phyloP scores from a whole-genome alignment of 2,113 vertebrate genomes.

The Megaceryle maxima region DNA sequence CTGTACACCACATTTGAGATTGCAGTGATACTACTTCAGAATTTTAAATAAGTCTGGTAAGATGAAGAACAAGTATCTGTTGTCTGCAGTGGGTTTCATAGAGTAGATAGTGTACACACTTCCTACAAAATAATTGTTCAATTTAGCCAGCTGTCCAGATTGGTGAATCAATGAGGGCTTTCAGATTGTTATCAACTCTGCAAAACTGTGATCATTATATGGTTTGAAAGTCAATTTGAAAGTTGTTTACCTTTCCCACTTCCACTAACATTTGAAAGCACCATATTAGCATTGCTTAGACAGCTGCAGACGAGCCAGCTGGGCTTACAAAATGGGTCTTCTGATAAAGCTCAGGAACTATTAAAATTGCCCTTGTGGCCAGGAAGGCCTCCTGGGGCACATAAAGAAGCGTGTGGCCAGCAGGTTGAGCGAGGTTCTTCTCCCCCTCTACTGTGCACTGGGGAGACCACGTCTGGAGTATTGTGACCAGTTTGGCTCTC shows the following conservation, averaged over 20 bases:
- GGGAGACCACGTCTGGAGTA: too few species aligned
- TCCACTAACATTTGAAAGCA: neutral
- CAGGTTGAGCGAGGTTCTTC: too few species aligned
- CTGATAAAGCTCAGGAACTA: neutral
- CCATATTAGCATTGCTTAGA: neutral
- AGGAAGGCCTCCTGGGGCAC: too few species aligned
- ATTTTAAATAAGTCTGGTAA: neutral
- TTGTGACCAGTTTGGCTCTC: too few species aligned
- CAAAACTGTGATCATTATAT: neutral
- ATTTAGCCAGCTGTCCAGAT: neutral
- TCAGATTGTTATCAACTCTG: neutral
- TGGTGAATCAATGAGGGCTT: neutral
- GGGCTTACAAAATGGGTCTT: neutral
- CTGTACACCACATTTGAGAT: neutral
- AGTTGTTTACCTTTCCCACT: neutral
- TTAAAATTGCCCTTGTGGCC: neutral
- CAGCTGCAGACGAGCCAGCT: neutral
- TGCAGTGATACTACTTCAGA: neutral
- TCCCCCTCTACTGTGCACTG: too few species aligned
- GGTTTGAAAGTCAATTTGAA: neutral
- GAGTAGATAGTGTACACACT: neutral
- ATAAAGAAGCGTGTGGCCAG: too few species aligned
- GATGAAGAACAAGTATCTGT: neutral
- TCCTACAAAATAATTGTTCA: neutral
- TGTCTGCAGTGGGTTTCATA: neutral